Base-by-base conservation (phyloP, 2,113 vertebrate genomes). In the Anseranas semipalmata region DNA sequence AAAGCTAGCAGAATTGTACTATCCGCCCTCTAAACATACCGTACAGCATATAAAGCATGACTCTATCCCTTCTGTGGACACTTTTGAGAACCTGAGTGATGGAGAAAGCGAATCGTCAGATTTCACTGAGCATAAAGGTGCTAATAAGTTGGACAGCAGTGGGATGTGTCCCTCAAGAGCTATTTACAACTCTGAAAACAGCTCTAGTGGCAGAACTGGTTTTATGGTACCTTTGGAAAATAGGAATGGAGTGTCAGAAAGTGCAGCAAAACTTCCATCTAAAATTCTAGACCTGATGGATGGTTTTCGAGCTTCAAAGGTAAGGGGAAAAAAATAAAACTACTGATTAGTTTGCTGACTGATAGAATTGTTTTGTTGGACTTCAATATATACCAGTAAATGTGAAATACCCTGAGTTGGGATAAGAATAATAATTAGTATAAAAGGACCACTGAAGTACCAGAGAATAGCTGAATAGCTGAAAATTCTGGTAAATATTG, bases 241-340 rank as follows among this genome's bases (percentile, higher is more conserved):
- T 39, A 71, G 60, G 19, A 96, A 95, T 63, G 48, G 66, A 46
- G 32, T 25, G 43, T 73, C 4, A 5, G 39, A 71, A 66, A 89
- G 24, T 28, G 65, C 16, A 75, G 48, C 39, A 59, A 89, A 97
- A 5, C 74, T 98, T 72, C 98, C 97, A 4, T 33, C 96, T 9
- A 96, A 66, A 87, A 98, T 99, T n/a, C 76, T 97, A 19, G 92
- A 98, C 24, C 96, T 99, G 46, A 73, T 99, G 48, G 98, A 99
- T 85, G 99, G 99, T 56, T 99, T 99, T 95, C 99, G 98, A 98
- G 98, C 98, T 8, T 99, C 99, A 60, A 99, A 99, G 99, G 99
- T 99, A 98, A 89, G 73, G n/a, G 6, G 1, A 56, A 50, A 50
- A 32, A 79, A 30, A 24, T 35, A 43, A 76, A 72, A 28, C 17